Conservation (phyloP, 2,888 invertebrate species). For the Cenopis cana region DNA sequence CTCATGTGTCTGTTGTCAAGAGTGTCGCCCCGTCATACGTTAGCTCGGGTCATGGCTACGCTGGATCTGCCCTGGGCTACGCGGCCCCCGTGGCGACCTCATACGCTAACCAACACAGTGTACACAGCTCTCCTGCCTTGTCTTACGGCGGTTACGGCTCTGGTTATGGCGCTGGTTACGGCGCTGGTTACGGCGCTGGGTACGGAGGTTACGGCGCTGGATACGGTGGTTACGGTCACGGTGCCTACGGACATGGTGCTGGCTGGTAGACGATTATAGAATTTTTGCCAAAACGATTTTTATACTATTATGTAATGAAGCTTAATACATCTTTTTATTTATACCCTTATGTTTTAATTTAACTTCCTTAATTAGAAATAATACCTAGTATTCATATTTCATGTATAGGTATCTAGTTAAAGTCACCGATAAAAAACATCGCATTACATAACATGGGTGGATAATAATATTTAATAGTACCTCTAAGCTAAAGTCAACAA, state of each 20-base stretch:
- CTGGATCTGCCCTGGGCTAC: conserved; percentile 39
- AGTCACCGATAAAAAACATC: too few relatives aligned
- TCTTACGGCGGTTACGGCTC: conserved; percentile 34
- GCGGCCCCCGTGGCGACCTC: conserved; percentile 36
- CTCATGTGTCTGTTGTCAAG: conserved; percentile 54
- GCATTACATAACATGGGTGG: too few relatives aligned
- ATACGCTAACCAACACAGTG: conserved; percentile 42
- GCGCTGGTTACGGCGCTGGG: conserved; percentile 29
- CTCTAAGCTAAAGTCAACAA: too few relatives aligned
- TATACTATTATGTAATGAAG: conserved; percentile 24
- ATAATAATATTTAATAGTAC: too few relatives aligned
- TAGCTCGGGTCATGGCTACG: conserved; percentile 40
- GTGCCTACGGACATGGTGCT: conserved; percentile 29
- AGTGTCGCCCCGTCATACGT: conserved; percentile 52
- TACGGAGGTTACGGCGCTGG: conserved; percentile 41
- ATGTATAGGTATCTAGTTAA: too few relatives aligned
- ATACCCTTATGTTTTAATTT: neutral
- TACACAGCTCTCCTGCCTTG: conserved; percentile 45
- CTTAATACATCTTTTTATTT: conserved; percentile 23
- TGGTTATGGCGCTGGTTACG: conserved; percentile 40
- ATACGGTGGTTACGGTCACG: conserved; percentile 38
- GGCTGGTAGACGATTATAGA: conserved; percentile 38
- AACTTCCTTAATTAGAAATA: too few relatives aligned
- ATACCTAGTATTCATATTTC: too few relatives aligned
- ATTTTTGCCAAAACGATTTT: conserved; percentile 9